Evolutionary conservation across 2,113 vertebrate genomes (phyloP).

Genomic region (Cyphomyrus discorhynchus): DNA sequence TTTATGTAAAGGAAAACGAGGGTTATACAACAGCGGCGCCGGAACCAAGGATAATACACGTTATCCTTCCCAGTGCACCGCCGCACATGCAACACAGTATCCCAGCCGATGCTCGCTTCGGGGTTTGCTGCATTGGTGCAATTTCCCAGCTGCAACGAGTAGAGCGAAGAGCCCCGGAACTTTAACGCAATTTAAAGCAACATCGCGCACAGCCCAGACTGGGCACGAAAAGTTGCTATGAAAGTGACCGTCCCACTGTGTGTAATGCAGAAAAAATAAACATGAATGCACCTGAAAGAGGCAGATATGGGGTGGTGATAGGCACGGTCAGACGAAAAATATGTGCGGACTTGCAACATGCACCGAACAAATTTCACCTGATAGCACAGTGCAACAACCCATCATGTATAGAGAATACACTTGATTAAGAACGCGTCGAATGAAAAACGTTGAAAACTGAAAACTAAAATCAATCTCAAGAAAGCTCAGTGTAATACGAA

Average conservation of each 20-base stretch:
- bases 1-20: not conserved
- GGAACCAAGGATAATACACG: not conserved
- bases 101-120: not conserved
- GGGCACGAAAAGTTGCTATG: not conserved
- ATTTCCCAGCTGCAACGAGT: conserved; percentile 6
- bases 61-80: not conserved
- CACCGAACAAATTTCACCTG: not conserved
- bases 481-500: not conserved
- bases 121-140: conserved; percentile 23
- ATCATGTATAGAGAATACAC: not conserved
- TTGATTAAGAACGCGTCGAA: not conserved
- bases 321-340: not conserved
- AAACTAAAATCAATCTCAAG: not conserved
- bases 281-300: not conserved
- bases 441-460: not conserved
- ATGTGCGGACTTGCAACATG: not conserved
- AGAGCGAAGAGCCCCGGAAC: not conserved
- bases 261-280: not conserved
- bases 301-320: not conserved
- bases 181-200: conserved; percentile 5
- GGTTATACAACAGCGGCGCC: not conserved
- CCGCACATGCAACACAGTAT: not conserved
- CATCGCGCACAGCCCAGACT: not conserved
- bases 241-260: not conserved
- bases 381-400: not conserved